Conservation (phyloP, 2,113 vertebrate genomes). For the Myiagra hebetior region DNA sequence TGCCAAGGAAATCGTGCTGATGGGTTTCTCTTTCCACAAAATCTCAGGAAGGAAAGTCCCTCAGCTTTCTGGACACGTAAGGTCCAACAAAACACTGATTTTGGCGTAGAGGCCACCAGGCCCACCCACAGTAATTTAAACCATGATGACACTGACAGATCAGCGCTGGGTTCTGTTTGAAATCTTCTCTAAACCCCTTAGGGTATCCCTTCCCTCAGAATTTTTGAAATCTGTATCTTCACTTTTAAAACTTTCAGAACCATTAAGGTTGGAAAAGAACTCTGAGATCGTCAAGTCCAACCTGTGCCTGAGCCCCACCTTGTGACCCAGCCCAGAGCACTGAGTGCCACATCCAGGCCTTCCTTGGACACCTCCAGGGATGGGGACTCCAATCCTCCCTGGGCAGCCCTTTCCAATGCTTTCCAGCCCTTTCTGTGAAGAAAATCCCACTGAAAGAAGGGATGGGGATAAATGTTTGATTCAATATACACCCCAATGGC, state of each 20-base stretch:
- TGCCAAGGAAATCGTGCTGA: fast-evolving
- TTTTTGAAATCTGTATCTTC: neutral
- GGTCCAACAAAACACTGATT: neutral
- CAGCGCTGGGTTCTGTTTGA: neutral
- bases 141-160: neutral
- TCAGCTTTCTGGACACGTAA: neutral
- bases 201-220: neutral
- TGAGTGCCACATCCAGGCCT: neutral
- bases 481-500: fast-evolving
- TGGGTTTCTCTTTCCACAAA: neutral
- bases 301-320: fast-evolving
- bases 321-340: neutral
- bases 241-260: neutral
- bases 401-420: neutral
- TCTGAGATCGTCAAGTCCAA: fast-evolving
- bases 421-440: neutral
- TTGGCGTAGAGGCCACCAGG: neutral
- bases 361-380: neutral
- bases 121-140: neutral
- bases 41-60: neutral
- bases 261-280: neutral
- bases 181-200: neutral
- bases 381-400: neutral
- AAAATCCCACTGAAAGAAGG: neutral
- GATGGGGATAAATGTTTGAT: neutral